Base-by-base conservation (phyloP, 2,113 vertebrate genomes). In the Sporophila hypoxantha region DNA sequence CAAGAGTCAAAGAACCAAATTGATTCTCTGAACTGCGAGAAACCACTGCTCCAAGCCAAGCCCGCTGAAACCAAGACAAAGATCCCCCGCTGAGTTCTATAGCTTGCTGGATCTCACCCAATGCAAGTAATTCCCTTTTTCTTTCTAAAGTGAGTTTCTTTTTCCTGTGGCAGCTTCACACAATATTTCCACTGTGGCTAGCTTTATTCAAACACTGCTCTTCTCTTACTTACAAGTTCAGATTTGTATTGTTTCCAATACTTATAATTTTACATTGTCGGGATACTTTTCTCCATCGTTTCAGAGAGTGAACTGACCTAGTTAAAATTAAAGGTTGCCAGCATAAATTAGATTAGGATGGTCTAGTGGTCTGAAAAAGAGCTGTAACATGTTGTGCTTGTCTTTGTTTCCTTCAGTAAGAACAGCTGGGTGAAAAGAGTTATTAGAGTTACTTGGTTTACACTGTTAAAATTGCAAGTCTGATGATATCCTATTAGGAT, bases 241-340 rank as follows among this genome's bases (percentile, higher is more conserved):
- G 61, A 19, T 64, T 49, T 2, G 1, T 57, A 64, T 71, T 76
- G 34, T 70, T 92, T 76, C 53, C 50, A 76, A 73, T 65, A 44
- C n/a, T 92, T 78, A 14, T 62, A 77, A 85, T 81, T 86, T 92
- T 74, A 70, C n/a, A 26, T 80, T 81, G 36, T 87, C 87, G 73
- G 57, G 39, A 37, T 60, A 29, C 47, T 87, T 85, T 78, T 78
- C 76, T 87, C 55, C 20, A 10, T 47, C 42, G 56, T 85, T 90
- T 93, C 71, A 77, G 39, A 68, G 73, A 82, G 37, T 78, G 69
- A 87, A 75, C 32, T 91, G 86, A 88, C 86, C 88, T 92, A 90
- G 66, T 88, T 94, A 89, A 94, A 95, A 93, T 77, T 89, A 94
- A 94, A 94, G 41, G 56, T 92, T 92, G 78, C 76, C 68, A 81